Conservation (phyloP, 1,140 invertebrate genomes). For the Caerostris extrusa region DNA sequence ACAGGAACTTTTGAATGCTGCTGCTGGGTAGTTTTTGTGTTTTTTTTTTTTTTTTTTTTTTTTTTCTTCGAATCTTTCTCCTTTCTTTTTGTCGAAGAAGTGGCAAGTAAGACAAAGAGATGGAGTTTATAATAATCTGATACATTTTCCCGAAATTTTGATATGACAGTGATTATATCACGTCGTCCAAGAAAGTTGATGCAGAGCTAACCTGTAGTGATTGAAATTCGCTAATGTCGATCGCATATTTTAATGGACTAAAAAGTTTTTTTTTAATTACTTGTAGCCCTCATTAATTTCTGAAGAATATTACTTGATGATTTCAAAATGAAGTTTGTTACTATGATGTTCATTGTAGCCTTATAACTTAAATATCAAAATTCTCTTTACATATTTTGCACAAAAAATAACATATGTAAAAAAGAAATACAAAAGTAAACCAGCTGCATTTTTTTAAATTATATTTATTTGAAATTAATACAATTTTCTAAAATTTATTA, state of each 20-base stretch:
- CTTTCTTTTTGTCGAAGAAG: not conserved
- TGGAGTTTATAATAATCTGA: not conserved
- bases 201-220: not conserved
- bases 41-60: not conserved
- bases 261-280: too few species aligned
- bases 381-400: too few species aligned
- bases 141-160: not conserved
- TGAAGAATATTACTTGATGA: too few species aligned
- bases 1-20: conserved; percentile 11
- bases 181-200: not conserved
- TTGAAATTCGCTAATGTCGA: not conserved
- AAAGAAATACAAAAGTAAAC: too few species aligned
- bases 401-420: too few species aligned
- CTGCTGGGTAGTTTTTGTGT: not conserved
- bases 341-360: too few species aligned
- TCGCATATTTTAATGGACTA: not conserved
- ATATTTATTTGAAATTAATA: too few species aligned
- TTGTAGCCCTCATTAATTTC: too few species aligned
- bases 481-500: too few species aligned
- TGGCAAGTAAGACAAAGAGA: conserved; percentile 12
- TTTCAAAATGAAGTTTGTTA: too few species aligned
- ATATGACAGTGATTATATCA: conserved; percentile 2
- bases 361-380: not conserved
- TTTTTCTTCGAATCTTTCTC: not conserved
- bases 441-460: too few species aligned